These are phyloP conservation scores for Teinopalpus imperialis DNA, from an alignment of 2,888 invertebrate genomes.

Conservation along the genomic window DNA sequence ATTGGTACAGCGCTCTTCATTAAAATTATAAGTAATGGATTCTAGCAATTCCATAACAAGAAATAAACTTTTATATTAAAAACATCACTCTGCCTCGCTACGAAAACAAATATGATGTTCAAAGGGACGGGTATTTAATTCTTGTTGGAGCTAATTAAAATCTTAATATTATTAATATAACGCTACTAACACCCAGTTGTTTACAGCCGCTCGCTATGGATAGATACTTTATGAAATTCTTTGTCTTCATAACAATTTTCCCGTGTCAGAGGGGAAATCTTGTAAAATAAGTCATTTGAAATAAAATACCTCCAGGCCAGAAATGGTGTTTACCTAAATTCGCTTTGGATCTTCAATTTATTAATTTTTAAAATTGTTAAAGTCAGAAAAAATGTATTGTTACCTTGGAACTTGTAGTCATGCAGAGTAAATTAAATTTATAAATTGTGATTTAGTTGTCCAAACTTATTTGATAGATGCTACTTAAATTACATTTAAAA, in stretches of 20 bases:
- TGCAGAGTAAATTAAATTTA: too few species aligned
- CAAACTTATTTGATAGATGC: too few species aligned
- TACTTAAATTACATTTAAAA: too few species aligned
- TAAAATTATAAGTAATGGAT: too few species aligned
- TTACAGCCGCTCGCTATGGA: slow-evolving; percentile 18
- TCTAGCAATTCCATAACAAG: too few species aligned
- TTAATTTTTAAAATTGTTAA: slow-evolving; percentile 19
- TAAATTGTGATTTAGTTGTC: too few species aligned
- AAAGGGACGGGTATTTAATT: slow-evolving; percentile 25
- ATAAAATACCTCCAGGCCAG: slow-evolving; percentile 35
- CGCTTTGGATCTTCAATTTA: slow-evolving; percentile 22
- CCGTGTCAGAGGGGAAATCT: slow-evolving; percentile 24
- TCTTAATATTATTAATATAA: slow-evolving; percentile 34
- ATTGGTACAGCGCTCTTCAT: too few species aligned
- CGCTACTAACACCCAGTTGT: slow-evolving; percentile 26
- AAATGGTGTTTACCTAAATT: slow-evolving; percentile 29
- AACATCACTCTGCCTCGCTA: slow-evolving; percentile 20
- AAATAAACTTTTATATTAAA: too few species aligned
- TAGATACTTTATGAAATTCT: slow-evolving; percentile 31
- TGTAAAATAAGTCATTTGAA: slow-evolving; percentile 29
- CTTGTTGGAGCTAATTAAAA: slow-evolving; percentile 32
- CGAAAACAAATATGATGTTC: slow-evolving; percentile 30
- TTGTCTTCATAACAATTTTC: slow-evolving; percentile 27
- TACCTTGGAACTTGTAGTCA: too few species aligned
- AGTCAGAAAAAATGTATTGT: background rate